Evolutionary conservation across 1,140 invertebrate species (phyloP), one percentile per base, ranked within the genome.

Genomic region (Metopolophium dirhodum): DNA sequence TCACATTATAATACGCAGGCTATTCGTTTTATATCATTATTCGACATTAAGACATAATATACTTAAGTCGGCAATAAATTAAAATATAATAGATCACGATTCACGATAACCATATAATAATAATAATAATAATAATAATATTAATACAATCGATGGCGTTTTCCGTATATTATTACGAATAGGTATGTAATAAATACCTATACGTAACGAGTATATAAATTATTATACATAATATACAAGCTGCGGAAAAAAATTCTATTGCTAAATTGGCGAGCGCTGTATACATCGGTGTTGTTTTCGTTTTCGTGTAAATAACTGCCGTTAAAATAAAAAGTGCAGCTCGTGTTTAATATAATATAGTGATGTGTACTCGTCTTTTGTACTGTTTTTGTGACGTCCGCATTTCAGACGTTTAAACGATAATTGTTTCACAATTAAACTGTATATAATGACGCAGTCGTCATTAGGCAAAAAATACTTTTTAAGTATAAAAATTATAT

Each of bases 361-460:
- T 83, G 77, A 37, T 85, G 35, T 85, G 41, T 49, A 87, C n/a
- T 51, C 49, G 87, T 88, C 49, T 88, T 88, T 35, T 88, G n/a
- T 88, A 54, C n/a, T 7, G 18, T 54, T 88, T 54, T 88, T 51
- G 87, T 88, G 49, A n/a, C n/a, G 87, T 88, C 49, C 87, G 14
- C 35, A 23, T 68, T 68, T 68, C 0, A 68, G 14, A 61, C 30
- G 11, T 68, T 18, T 30, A 68, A 3, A 68, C 14, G 61, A 18
- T 11, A n/a, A 68, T n/a, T n/a, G 30, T 61, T 61, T 61, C 26
- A 1, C 57, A 30, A 61, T 61, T 61, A 61, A 61, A 61, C 9
- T 61, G 54, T 30, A 3, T 61, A 68, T 68, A 6, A 14, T 61
- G 20, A 61, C 30, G 14, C n/a, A 18, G 7, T 68, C 9, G 11